Evolutionary conservation across 53 echinoderm and acorn worm genomes (phyloP), one percentile per base, ranked within the genome.

Genomic region (Glandiceps talaboti): DNA sequence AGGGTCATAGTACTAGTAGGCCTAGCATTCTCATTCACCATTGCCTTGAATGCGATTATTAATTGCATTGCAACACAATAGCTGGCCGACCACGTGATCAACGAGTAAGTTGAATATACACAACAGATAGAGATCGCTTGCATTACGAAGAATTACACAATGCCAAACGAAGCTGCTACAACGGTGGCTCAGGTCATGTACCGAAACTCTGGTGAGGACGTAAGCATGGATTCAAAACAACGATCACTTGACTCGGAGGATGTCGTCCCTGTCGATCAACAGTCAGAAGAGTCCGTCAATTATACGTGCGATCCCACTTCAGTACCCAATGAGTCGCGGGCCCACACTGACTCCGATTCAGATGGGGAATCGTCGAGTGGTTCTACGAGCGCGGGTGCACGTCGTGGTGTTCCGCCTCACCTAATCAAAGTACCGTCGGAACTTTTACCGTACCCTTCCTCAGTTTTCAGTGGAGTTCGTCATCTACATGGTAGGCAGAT

Each of bases 401-500:
- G 64, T 20, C 64, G 64, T 20, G 64, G 64, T 45, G 6, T 20
- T 6, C 64, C 64, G 64, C 20, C 64, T 45, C 64, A 45, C 6
- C 64, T 20, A 20, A 45, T 12, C 6, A 20, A 12, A 20, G 6
- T 45, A 20, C 20, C 6, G 6, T 12, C 6, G 20, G 6, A 45
- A 45, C 64, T 12, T 45, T 45, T 45, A 6, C 64, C 64, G 20
- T 45, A 45, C 64, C 64, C 64, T 12, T 6, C 64, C 20, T 45
- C 64, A 20, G 64, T 45, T 6, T 12, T 45, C 64, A 45, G 20
- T 20, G 64, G 6, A 20, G 64, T 20, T 20, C 83, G 45, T 0
- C 76, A 79, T 0, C 27, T 14, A 27, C 76, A 86, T 26, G 86
- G 81, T 73, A 85, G 86, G 45, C 79, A 79, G 1, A 76, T 86